A percentile compares a stretch with the other conserved stretches of the same genome.
These are phyloP conservation scores for Delphinapterus leucas DNA, from an alignment of 2,113 vertebrate genomes.

Conservation along the genomic window DNA sequence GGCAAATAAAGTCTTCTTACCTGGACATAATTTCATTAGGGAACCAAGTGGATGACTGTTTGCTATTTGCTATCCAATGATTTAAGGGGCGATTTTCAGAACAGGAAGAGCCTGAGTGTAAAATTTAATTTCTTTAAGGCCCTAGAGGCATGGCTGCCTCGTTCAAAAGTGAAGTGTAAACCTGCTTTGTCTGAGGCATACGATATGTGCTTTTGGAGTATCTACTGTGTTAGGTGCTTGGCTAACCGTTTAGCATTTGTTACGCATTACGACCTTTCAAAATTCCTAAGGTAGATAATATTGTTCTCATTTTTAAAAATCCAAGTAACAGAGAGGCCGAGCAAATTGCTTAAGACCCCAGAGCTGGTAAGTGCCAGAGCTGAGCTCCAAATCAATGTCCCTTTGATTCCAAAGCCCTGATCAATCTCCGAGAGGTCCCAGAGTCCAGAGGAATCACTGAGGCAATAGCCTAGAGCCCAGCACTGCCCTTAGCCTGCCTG, in stretches of 20 bases:
- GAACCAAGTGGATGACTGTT: constrained; percentile 33
- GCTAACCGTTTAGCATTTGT: neutral
- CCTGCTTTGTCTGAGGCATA: neutral
- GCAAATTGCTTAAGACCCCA: neutral
- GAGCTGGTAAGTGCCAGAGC: neutral
- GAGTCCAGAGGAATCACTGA: neutral
- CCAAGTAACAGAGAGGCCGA: neutral
- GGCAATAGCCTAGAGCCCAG: neutral
- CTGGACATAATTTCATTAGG: constrained; percentile 59
- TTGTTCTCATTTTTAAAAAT: neutral
- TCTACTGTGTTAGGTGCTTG: neutral
- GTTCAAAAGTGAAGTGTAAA: neutral
- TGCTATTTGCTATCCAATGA: constrained; percentile 29
- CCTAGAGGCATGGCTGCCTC: neutral
- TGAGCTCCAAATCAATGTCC: neutral
- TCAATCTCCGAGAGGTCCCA: neutral
- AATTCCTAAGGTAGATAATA: neutral
- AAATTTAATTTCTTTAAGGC: constrained; percentile 65
- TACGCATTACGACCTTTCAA: neutral
- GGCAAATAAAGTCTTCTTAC: constrained; percentile 61
- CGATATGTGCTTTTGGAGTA: neutral
- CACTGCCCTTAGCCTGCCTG: neutral
- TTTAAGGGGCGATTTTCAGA: constrained; percentile 43
- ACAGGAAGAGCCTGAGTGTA: constrained; percentile 65
- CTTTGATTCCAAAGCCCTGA: neutral